A percentile compares a stretch with the other conserved stretches of the same genome.
Evolutionary conservation across 2,113 vertebrate genomes (phyloP).

Genomic region (Bos javanicus): DNA sequence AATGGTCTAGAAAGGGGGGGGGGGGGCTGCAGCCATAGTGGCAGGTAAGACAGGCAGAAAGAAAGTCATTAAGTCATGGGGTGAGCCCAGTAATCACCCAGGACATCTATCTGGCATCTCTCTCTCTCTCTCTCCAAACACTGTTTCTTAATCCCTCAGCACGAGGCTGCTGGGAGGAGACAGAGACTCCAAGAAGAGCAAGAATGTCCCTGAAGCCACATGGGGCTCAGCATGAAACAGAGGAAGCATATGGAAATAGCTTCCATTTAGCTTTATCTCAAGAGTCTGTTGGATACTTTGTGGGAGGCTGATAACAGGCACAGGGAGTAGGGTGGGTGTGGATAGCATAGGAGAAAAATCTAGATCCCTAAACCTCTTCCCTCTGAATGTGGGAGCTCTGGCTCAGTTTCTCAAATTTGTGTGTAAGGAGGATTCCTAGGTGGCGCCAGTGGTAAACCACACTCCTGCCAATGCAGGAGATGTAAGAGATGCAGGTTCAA

Average conservation of each 20-base stretch:
- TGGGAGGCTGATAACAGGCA: neutral
- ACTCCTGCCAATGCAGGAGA: neutral
- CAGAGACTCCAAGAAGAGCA: neutral
- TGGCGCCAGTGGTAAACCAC: neutral
- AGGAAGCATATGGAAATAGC: neutral
- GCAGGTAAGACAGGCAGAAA: neutral
- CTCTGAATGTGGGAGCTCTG: neutral
- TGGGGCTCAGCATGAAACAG: neutral
- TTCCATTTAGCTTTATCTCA: neutral
- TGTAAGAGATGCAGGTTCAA: neutral
- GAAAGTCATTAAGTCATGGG: neutral
- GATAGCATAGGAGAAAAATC: neutral
- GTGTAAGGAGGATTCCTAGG: neutral
- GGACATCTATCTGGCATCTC: neutral
- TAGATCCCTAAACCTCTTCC: neutral
- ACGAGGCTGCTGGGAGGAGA: neutral
- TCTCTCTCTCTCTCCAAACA: neutral
- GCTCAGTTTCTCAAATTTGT: neutral
- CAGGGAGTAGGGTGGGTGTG: neutral
- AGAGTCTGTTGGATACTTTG: neutral
- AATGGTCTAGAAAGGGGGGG: neutral
- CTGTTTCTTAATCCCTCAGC: constrained; percentile 33
- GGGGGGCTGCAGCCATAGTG: neutral
- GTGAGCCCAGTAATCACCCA: neutral
- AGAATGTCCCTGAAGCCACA: neutral